Conservation (phyloP, 2,113 vertebrate genomes). For the Sturnira hondurensis region DNA sequence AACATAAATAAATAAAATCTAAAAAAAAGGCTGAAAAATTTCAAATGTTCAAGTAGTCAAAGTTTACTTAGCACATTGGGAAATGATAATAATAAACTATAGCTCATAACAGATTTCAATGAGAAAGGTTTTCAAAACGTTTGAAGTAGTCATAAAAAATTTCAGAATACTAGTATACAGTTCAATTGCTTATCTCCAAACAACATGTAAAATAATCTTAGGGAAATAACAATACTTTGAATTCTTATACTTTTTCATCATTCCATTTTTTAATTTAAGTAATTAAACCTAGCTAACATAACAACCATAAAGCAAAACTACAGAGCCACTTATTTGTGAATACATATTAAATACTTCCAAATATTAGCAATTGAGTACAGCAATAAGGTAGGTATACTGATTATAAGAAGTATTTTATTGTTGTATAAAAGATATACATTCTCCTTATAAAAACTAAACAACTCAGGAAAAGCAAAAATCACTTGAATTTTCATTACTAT, state of each 20-base stretch:
- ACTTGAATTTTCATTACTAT: neutral
- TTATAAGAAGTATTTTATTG: neutral
- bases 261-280: neutral
- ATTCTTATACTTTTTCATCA: neutral
- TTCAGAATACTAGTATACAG: neutral
- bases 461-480: neutral
- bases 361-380: neutral
- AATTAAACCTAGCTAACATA: neutral
- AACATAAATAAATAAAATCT: too few species aligned
- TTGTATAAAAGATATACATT: neutral
- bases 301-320: neutral
- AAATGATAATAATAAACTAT: neutral
- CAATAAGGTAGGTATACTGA: neutral
- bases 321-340: neutral
- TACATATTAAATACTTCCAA: neutral
- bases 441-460: neutral
- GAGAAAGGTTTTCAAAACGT: neutral
- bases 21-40: neutral
- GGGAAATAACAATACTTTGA: neutral
- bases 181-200: neutral
- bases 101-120: neutral
- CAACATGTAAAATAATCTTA: neutral
- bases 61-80: neutral
- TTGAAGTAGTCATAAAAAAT: neutral
- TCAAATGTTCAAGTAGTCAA: neutral